Base-by-base conservation (phyloP, 2,888 invertebrate species). In the Rhamphomyia laevipes region DNA sequence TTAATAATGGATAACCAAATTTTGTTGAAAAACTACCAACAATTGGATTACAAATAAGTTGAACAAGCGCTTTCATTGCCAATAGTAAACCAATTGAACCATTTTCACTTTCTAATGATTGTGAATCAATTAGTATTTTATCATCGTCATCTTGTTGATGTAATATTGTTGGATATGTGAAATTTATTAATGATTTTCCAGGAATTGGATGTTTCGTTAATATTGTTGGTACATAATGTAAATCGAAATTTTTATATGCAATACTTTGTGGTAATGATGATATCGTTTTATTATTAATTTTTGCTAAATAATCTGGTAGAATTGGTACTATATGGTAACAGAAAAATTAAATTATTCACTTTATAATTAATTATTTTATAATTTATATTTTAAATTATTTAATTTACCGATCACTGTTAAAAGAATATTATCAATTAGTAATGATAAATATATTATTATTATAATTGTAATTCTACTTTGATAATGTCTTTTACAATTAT, bases 371-470 rank as follows among this genome's bases (percentile, higher is more conserved):
- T 35, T 13, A 35, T 35, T 9, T 9, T 30, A 30, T 9, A 6
- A 30, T 35, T n/a, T n/a, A 13, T 35, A n/a, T n/a, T 35, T 35
- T 7, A 13, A 5, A 6, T 33, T 11, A 11, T 17, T 27, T 21
- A 37, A 38, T 82, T 80, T 71, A 93, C 92, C 93, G 45, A 93
- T 83, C 35, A 90, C 86, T 33, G 92, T 92, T 43, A 92, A 75
- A 18, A 93, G 75, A 53, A 91, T 81, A 70, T 92, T 93, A 73
- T 93, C 92, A 66, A 87, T 70, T 59, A 88, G 77, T 64, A 88
- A 78, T 2, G 86, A 83, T 52, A 84, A 67, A 65, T 88, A 88
- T 47, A 87, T 79, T 52, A 81, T 73, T 21, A 73, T 57, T 49
- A 81, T 77, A 46, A 70, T 66, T 43, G 61, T 52, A 45, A 59